phyloP scores from a whole-genome alignment of 35 echinoderm and acorn worm species.

The Heliocidaris tuberculata region DNA sequence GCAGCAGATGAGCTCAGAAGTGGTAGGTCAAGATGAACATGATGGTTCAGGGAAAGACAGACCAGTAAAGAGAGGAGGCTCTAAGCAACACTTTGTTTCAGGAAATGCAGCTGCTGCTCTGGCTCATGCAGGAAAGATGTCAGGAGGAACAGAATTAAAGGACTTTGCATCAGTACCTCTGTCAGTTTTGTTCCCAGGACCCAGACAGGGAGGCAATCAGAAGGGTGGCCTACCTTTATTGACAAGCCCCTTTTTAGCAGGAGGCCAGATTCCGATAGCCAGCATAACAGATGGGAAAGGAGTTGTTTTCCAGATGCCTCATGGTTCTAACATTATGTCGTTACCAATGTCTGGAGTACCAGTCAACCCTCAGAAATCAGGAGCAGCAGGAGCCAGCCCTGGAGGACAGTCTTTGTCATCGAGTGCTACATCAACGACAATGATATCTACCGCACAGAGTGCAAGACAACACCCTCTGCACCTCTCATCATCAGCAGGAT shows the following conservation, averaged over 20 bases:
- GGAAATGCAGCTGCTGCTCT: constrained; percentile 46
- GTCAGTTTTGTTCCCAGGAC: constrained; percentile 53
- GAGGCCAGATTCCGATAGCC: constrained; percentile 35
- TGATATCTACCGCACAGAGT: background rate
- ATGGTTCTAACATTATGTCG: constrained; percentile 52
- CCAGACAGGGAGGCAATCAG: background rate
- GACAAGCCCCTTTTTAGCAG: constrained; percentile 44
- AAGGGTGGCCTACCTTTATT: constrained; percentile 54
- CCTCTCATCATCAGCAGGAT: background rate
- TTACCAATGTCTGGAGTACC: constrained; percentile 28
- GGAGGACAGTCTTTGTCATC: background rate
- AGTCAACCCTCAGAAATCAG: background rate
- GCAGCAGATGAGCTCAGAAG: background rate
- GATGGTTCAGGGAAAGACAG: constrained; percentile 10
- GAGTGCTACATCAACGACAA: background rate
- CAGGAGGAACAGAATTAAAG: background rate
- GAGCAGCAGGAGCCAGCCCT: background rate
- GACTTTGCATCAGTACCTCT: constrained; percentile 35
- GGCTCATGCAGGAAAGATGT: background rate
- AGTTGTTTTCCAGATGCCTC: constrained; percentile 57
- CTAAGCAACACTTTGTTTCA: constrained; percentile 8
- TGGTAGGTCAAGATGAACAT: background rate
- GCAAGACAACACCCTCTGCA: background rate
- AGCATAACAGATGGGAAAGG: constrained; percentile 62
- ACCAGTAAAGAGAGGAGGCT: background rate